Conservation (phyloP, 23 tunicate genomes). For the Corella eumyota region DNA sequence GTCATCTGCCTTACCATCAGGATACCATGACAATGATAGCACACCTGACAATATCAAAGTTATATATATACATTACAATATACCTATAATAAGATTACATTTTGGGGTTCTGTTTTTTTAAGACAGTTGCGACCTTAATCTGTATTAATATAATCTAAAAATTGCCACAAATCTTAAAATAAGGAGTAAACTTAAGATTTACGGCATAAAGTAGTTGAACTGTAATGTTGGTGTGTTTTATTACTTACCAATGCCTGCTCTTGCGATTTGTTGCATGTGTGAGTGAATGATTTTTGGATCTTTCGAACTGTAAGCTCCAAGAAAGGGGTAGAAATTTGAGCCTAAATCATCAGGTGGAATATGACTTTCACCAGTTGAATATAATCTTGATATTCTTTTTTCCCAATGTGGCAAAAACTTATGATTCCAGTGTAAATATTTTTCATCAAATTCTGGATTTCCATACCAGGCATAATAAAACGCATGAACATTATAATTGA, state of each 20-base stretch:
- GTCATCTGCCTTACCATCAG: slow-evolving; percentile 54
- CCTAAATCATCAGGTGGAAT: slow-evolving; percentile 93
- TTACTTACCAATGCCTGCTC: slow-evolving; percentile 74
- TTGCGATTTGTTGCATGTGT: slow-evolving; percentile 38
- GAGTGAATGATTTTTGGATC: slow-evolving; percentile 17
- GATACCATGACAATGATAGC: slow-evolving; percentile 80
- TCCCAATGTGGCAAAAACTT: slow-evolving; percentile 83
- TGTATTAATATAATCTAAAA: background rate
- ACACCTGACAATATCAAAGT: slow-evolving; percentile 59
- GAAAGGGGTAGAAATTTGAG: slow-evolving; percentile 71
- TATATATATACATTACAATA: no score
- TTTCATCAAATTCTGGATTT: slow-evolving; percentile 39
- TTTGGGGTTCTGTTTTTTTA: background rate
- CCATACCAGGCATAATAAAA: slow-evolving; percentile 99
- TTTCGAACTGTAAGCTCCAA: slow-evolving; percentile 75
- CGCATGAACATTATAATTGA: slow-evolving; percentile 70
- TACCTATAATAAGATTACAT: no score
- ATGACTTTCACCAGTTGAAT: slow-evolving; percentile 78
- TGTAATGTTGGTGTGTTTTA: no score
- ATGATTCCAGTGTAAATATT: slow-evolving; percentile 89
- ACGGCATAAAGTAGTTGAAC: no score
- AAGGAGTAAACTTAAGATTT: no score
- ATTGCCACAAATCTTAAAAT: background rate
- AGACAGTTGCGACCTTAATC: no score
- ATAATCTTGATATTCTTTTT: slow-evolving; percentile 29